Evolutionary conservation across 30 jellyfish, hydroid and myxozoan species (phyloP).

Genomic region (Hydractinia echinata): DNA sequence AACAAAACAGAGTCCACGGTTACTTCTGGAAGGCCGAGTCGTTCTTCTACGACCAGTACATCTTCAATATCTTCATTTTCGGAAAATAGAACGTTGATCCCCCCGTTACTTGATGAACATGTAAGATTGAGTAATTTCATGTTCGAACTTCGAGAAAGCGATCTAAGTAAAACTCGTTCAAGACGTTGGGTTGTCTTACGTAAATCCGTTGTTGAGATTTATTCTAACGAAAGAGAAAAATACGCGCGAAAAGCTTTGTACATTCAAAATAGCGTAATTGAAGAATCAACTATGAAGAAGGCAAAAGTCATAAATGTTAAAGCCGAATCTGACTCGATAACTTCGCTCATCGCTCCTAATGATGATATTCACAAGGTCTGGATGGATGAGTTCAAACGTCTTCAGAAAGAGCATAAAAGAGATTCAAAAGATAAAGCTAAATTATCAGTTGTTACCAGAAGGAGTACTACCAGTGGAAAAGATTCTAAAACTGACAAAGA

Average conservation of each 20-base stretch:
- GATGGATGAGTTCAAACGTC: slow-evolving; percentile 51
- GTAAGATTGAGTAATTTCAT: slow-evolving; percentile 52
- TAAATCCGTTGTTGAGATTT: slow-evolving; percentile 61
- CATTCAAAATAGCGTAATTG: slow-evolving; percentile 35
- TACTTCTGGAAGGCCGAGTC: slow-evolving; percentile 40
- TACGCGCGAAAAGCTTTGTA: slow-evolving; percentile 43
- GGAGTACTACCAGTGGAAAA: background rate
- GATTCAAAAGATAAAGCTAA: slow-evolving; percentile 6
- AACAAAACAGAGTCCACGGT: slow-evolving; percentile 24
- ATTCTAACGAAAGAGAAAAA: slow-evolving; percentile 42
- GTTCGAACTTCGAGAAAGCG: slow-evolving; percentile 49
- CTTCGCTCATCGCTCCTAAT: slow-evolving; percentile 39
- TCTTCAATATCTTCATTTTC: slow-evolving; percentile 10
- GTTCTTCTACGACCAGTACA: background rate
- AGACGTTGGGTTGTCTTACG: slow-evolving; percentile 79
- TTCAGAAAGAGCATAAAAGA: slow-evolving; percentile 33
- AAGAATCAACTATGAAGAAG: slow-evolving; percentile 33
- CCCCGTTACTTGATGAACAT: slow-evolving; percentile 30
- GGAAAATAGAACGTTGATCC: background rate
- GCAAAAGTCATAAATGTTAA: slow-evolving; percentile 45
- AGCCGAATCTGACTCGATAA: slow-evolving; percentile 24
- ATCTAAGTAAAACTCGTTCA: slow-evolving; percentile 42
- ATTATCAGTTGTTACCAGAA: background rate
- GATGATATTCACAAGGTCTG: slow-evolving; percentile 50
- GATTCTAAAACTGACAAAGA: slow-evolving; percentile 46